Percentiles rank a stretch among this genome's conserved stretches.
phyloP scores from a whole-genome alignment of 1,140 invertebrate species.

The Patella vulgata region DNA sequence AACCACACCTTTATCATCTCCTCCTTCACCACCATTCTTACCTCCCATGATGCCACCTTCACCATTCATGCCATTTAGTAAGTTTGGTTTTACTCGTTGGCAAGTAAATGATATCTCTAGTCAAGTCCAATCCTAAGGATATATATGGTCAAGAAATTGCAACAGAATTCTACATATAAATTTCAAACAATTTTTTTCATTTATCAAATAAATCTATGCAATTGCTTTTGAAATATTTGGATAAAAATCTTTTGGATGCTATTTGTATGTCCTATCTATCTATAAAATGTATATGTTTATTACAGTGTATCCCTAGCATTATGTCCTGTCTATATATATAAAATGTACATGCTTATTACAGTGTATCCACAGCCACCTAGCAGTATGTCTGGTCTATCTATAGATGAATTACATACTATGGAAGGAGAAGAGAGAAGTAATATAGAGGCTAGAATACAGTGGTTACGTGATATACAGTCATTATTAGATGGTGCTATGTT shows the following conservation, averaged over 20 bases:
- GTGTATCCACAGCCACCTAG: constrained; percentile 52
- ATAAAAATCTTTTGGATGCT: too few species aligned
- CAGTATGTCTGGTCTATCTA: constrained; percentile 75
- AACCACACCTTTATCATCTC: constrained; percentile 24
- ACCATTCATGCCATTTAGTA: constrained; percentile 45
- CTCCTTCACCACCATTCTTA: constrained; percentile 41
- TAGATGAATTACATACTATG: constrained; percentile 86
- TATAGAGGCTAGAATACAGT: constrained; percentile 88
- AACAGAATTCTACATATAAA: too few species aligned
- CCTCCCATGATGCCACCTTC: constrained; percentile 49
- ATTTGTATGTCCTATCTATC: too few species aligned
- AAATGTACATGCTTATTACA: constrained; percentile 17
- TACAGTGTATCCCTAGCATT: too few species aligned
- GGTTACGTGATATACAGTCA: constrained; percentile 85
- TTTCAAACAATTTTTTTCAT: too few species aligned
- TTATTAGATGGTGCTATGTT: constrained; percentile 88
- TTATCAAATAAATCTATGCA: too few species aligned
- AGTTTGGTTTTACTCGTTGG: constrained; percentile 24
- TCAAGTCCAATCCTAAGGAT: too few species aligned
- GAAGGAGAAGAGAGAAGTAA: constrained; percentile 88
- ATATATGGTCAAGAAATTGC: too few species aligned
- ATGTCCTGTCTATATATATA: too few species aligned
- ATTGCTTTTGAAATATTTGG: too few species aligned
- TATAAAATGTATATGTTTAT: too few species aligned
- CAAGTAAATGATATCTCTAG: too few species aligned